Base-by-base conservation (phyloP, 2,797 vertebrate genomes). In the Hipposideros larvatus region DNA sequence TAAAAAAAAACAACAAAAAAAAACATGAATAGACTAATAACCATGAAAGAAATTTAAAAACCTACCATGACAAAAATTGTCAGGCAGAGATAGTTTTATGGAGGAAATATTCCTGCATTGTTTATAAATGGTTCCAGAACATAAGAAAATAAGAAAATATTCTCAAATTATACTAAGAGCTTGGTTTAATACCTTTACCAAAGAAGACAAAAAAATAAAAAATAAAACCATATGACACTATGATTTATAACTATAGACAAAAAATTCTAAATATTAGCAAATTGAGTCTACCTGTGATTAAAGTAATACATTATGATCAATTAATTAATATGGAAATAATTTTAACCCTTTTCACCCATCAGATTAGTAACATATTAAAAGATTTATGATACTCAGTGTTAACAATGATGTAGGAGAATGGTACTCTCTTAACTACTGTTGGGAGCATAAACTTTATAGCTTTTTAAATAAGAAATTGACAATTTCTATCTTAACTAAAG, bases 181-280 rank as follows among this genome's bases (percentile, higher is more conserved):
- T 88, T 83, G 43, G 31, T 71, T 63, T 89, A 77, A 43, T 16
- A 13, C 16, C 26, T 89, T 84, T 43, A 70, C 18, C 55, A 84
- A 61, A 88, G 16, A 61, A 78, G 61, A 4, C 24, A 28, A 57
- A 63, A 70, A 70, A 61, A 43, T 21, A 13, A 61, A 61, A 74
- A 80, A 77, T 51, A 70, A 87, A 87, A 79, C 11, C 21, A 43
- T 46, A 24, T 51, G n/a, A 78, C 22, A 85, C 5, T 89, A 53
- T 43, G 41, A 66, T 37, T 77, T 90, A 34, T 78, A 85, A 94
- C 34, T 61, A 68, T 51, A 89, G 51, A 77, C 37, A 51, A 75
- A 70, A 83, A 78, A 34, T 70, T 51, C 91, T 71, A 71, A 75
- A 66, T 59, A 91, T 74, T 91, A 66, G 15, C 57, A 91, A 95